Evolutionary conservation across 2,797 vertebrate species (phyloP).

Genomic region (Echeneis naucrates): DNA sequence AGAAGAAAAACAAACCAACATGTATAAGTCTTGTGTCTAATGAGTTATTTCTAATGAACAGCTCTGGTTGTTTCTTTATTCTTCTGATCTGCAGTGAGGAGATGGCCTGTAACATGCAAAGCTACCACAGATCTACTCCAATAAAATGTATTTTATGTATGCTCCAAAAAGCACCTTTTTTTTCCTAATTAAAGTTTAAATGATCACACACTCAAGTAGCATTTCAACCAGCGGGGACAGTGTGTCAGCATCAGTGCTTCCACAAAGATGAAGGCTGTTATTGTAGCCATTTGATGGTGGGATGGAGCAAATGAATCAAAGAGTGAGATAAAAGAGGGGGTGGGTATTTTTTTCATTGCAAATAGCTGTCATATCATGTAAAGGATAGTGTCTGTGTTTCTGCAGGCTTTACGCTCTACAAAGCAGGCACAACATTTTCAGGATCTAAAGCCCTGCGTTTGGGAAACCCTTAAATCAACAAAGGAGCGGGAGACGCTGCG

Average conservation of each 20-base stretch:
- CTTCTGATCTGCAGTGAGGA: slow-evolving; percentile 13
- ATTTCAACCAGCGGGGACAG: slow-evolving; percentile 51
- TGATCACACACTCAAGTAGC: slow-evolving; percentile 49
- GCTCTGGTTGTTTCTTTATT: not conserved
- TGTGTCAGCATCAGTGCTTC: slow-evolving; percentile 56
- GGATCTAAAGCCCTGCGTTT: slow-evolving; percentile 27
- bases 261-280: slow-evolving; percentile 42
- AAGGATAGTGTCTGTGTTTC: slow-evolving; percentile 41
- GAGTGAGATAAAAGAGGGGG: slow-evolving; percentile 33
- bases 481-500: slow-evolving; percentile 22
- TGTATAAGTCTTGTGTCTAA: slow-evolving; percentile 18
- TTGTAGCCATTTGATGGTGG: slow-evolving; percentile 39
- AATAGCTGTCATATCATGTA: slow-evolving; percentile 61
- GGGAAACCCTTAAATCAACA: slow-evolving; percentile 41
- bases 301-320: slow-evolving; percentile 47
- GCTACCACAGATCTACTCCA: not conserved
- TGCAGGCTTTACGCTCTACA: slow-evolving; percentile 42
- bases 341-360: slow-evolving; percentile 53
- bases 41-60: slow-evolving; percentile 6
- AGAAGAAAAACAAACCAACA: slow-evolving; percentile 59
- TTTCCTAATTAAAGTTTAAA: slow-evolving; percentile 61
- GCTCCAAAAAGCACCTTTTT: slow-evolving; percentile 33
- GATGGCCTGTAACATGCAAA: slow-evolving; percentile 13
- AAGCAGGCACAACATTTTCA: slow-evolving; percentile 42
- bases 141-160: slow-evolving; percentile 3